Evolutionary conservation across 2,797 vertebrate genomes (phyloP).

Genomic region (Centroberyx gerrardi): DNA sequence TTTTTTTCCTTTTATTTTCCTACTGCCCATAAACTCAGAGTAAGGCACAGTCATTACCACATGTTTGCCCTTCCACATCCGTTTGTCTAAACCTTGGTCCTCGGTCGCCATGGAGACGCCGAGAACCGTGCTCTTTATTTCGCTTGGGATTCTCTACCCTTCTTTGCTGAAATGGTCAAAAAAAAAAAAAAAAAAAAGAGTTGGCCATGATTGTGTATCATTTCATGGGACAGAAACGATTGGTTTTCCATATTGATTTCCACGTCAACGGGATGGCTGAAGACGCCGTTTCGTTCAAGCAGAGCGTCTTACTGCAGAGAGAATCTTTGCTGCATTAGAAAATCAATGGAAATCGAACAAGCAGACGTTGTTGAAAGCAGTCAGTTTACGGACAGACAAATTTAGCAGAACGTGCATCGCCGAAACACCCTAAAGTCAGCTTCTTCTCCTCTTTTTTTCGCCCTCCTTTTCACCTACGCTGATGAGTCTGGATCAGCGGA

Average conservation of each 20-base stretch:
- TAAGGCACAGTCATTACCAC: slow-evolving; percentile 89
- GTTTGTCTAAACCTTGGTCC: slow-evolving; percentile 56
- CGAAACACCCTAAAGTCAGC: background rate
- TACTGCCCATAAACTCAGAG: slow-evolving; percentile 78
- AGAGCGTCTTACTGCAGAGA: background rate
- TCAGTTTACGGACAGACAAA: slow-evolving; percentile 1
- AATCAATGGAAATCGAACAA: slow-evolving; percentile 27
- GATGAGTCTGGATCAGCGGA: slow-evolving; percentile 26
- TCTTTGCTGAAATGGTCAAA: slow-evolving; percentile 30
- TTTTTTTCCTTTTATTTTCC: slow-evolving; percentile 74
- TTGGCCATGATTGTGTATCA: slow-evolving; percentile 40
- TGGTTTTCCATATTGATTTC: slow-evolving; percentile 23
- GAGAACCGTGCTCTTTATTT: slow-evolving; percentile 46
- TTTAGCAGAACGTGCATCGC: slow-evolving; percentile 4
- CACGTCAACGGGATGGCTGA: slow-evolving; percentile 26
- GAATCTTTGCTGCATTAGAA: slow-evolving; percentile 10
- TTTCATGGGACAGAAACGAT: slow-evolving; percentile 32
- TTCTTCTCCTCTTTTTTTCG: background rate
- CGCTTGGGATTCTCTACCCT: slow-evolving; percentile 58
- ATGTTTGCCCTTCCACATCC: slow-evolving; percentile 74
- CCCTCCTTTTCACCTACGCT: background rate
- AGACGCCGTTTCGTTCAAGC: background rate
- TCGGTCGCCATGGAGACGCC: slow-evolving; percentile 50
- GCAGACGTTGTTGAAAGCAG: slow-evolving; percentile 16
- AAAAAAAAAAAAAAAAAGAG: slow-evolving; percentile 8